A percentile compares a stretch with the other conserved stretches of the same genome.
Conservation (phyloP, 2,113 vertebrate species). For the Neotragus moschatus region DNA sequence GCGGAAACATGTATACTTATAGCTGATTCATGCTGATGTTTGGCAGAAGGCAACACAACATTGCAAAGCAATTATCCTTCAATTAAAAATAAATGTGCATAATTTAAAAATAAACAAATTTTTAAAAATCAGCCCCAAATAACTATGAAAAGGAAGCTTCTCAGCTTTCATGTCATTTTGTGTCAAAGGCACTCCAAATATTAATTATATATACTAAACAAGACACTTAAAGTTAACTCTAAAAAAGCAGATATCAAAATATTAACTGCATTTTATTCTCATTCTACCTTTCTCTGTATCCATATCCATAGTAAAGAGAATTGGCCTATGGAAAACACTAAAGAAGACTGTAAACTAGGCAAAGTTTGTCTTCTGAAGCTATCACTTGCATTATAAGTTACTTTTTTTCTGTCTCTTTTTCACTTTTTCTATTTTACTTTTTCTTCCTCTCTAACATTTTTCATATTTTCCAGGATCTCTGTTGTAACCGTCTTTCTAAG, state of each 20-base stretch:
- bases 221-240: background rate
- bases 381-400: background rate
- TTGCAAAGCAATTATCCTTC: background rate
- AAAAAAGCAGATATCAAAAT: slow-evolving; percentile 5
- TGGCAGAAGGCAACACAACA: background rate
- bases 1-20: background rate
- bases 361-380: background rate
- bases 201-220: background rate
- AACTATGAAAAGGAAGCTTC: background rate
- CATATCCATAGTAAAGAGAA: background rate
- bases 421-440: background rate
- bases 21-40: background rate
- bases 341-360: background rate
- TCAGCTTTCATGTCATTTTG: background rate
- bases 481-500: background rate
- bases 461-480: background rate
- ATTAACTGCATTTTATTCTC: background rate
- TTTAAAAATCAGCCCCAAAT: background rate
- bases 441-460: background rate
- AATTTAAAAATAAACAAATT: background rate
- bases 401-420: background rate
- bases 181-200: background rate
- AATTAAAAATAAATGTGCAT: background rate
- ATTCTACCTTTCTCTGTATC: background rate
- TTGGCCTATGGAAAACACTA: background rate